phyloP scores from a whole-genome alignment of 92 coral and sea anemone genomes.

The Porites divaricata region DNA sequence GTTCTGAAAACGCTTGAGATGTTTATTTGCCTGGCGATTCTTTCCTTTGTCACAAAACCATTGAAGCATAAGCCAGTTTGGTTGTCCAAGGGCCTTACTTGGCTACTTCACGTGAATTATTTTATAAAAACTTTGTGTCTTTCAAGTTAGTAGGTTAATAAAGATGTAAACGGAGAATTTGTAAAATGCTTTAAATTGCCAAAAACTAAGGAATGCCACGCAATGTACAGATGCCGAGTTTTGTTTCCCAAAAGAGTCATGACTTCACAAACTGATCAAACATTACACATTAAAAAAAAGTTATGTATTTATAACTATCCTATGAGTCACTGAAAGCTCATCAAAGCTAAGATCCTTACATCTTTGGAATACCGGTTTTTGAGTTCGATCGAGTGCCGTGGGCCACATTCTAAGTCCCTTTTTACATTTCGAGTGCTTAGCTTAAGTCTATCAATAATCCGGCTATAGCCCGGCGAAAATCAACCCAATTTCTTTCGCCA shows the following conservation, averaged over 20 bases:
- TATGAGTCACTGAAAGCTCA: too few relatives aligned
- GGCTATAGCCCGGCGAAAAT: too few relatives aligned
- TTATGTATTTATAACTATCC: too few relatives aligned
- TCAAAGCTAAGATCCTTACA: too few relatives aligned
- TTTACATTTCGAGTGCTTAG: too few relatives aligned
- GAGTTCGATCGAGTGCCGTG: too few relatives aligned
- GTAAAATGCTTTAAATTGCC: slow-evolving; percentile 4
- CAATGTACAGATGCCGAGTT: not conserved
- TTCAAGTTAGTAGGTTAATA: not conserved
- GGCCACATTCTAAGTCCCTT: too few relatives aligned
- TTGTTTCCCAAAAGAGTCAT: not conserved
- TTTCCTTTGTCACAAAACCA: not conserved
- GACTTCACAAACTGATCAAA: not conserved
- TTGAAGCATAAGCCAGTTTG: not conserved
- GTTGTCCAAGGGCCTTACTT: not conserved
- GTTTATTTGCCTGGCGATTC: not conserved
- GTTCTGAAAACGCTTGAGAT: not conserved
- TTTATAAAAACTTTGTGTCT: not conserved
- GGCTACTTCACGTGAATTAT: not conserved
- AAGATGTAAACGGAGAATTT: not conserved
- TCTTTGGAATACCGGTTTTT: too few relatives aligned
- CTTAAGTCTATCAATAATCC: too few relatives aligned
- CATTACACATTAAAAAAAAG: too few relatives aligned
- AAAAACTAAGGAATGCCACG: not conserved
- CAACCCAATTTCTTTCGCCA: too few relatives aligned